These are phyloP conservation scores for Orthonychiurus folsomi DNA, from an alignment of 2,888 invertebrate genomes.

Conservation along the genomic window DNA sequence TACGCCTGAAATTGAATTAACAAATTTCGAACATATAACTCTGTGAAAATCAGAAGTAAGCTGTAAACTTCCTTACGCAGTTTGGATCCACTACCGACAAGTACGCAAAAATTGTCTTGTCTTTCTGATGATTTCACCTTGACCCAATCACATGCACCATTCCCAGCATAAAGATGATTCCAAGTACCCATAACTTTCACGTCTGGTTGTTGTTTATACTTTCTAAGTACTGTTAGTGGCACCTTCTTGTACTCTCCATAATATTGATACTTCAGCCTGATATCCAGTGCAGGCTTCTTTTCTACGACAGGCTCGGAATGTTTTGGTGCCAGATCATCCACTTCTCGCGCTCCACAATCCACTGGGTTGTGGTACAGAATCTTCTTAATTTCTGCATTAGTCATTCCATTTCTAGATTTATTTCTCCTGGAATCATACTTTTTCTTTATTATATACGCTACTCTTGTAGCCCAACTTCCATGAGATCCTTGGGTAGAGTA, in stretches of 20 bases:
- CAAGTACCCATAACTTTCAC: conserved; percentile 30
- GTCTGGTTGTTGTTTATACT: conserved; percentile 22
- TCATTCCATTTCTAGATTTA: no score
- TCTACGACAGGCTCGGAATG: no score
- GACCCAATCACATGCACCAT: conserved; percentile 30
- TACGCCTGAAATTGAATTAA: conserved; percentile 27
- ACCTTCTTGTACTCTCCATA: no score
- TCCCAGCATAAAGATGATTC: conserved; percentile 31
- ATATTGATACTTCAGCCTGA: no score
- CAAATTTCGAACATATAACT: conserved; percentile 2
- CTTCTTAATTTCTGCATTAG: neutral
- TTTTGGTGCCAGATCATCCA: no score
- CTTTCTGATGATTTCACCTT: neutral
- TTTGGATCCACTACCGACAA: conserved; percentile 26
- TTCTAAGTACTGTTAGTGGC: conserved; percentile 7
- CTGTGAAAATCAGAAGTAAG: neutral
- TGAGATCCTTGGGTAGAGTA: no score
- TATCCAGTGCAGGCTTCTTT: no score
- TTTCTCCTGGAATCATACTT: no score
- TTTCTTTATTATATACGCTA: no score
- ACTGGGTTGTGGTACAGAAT: neutral
- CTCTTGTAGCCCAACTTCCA: no score
- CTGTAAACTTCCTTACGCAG: conserved; percentile 22
- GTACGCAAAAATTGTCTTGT: conserved; percentile 12
- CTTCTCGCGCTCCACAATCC: no score